A percentile compares a stretch with the other conserved stretches of the same genome.
Conservation (phyloP, 53 echinoderm and acorn worm species). For the Antedon mediterranea region DNA sequence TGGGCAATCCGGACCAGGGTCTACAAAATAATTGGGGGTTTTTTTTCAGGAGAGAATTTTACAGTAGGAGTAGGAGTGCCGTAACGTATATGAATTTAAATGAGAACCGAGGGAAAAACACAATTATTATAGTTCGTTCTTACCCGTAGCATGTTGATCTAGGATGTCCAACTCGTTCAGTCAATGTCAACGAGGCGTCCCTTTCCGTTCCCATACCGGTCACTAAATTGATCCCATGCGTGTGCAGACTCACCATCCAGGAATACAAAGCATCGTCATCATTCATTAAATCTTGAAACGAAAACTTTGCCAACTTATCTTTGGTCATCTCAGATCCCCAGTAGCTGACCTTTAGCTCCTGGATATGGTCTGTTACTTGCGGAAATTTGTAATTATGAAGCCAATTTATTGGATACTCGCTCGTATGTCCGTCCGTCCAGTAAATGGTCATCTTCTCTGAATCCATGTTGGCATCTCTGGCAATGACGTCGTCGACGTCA, state of each 20-base stretch:
- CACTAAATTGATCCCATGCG: background rate
- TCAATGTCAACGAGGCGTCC: background rate
- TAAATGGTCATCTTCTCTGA: background rate
- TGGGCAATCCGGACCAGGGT: too few species aligned
- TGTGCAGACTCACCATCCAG: background rate
- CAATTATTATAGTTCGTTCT: too few species aligned
- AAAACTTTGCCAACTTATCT: background rate
- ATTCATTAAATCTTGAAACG: background rate
- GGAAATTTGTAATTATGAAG: background rate
- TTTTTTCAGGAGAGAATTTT: too few species aligned
- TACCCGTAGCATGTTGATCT: background rate
- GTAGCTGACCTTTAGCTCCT: background rate
- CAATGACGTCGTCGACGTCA: background rate
- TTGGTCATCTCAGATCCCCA: background rate
- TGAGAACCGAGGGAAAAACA: too few species aligned
- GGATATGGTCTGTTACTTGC: background rate
- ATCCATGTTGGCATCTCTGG: background rate
- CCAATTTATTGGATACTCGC: background rate
- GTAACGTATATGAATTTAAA: too few species aligned
- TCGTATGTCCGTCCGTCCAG: background rate
- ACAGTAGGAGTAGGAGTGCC: too few species aligned
- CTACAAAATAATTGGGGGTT: too few species aligned
- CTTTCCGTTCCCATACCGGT: background rate
- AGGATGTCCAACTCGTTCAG: background rate
- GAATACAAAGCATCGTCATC: background rate